Evolutionary conservation across 2,113 vertebrate genomes (phyloP).

Genomic region (Bufo gargarizans): DNA sequence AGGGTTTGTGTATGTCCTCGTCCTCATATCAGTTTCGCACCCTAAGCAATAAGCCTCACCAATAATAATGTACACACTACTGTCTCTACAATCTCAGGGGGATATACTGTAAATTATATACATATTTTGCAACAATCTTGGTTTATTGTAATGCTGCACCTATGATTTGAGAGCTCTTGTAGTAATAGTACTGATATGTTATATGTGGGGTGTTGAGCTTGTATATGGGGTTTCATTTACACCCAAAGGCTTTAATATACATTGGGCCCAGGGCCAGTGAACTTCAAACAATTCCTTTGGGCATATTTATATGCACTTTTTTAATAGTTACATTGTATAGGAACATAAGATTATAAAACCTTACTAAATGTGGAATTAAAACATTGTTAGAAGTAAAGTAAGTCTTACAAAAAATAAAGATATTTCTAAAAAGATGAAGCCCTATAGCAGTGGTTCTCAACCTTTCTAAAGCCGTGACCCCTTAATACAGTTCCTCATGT

Average conservation of each 20-base stretch:
- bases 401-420: background rate
- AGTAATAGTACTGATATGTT: background rate
- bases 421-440: background rate
- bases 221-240: too few relatives aligned
- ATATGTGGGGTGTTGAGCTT: background rate
- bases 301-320: background rate
- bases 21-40: background rate
- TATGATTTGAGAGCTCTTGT: background rate
- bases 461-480: too few relatives aligned
- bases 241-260: too few relatives aligned
- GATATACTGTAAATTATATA: too few relatives aligned
- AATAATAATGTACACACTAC: background rate
- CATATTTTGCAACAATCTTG: too few relatives aligned
- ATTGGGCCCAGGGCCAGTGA: background rate
- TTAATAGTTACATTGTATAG: background rate
- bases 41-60: background rate
- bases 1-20: background rate
- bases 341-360: background rate
- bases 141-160: background rate
- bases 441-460: too few relatives aligned
- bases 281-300: background rate
- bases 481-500: too few relatives aligned
- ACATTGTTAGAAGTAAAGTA: background rate
- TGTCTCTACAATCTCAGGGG: too few relatives aligned
- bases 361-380: background rate